A percentile compares a stretch with the other conserved stretches of the same genome.
These are phyloP conservation scores for Vanessa tameamea DNA, from an alignment of 1,140 invertebrate genomes.

Conservation along the genomic window DNA sequence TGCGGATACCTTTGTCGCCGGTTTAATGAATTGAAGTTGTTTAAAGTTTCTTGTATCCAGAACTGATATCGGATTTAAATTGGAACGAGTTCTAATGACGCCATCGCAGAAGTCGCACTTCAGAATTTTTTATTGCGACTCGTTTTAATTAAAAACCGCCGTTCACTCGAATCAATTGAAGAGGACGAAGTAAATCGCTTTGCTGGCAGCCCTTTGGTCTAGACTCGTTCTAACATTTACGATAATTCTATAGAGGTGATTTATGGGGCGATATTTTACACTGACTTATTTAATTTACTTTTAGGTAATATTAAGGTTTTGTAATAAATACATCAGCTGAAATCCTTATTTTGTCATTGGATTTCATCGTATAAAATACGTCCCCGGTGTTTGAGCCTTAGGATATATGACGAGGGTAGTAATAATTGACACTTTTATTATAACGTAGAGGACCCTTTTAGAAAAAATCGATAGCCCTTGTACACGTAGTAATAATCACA, in stretches of 20 bases:
- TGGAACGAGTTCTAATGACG: conserved; percentile 56
- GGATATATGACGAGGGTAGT: conserved; percentile 1
- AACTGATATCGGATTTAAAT: conserved; percentile 59
- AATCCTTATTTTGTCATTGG: background rate
- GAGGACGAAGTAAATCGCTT: conserved; percentile 33
- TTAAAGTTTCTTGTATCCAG: conserved; percentile 63
- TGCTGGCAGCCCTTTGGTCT: conserved; percentile 24
- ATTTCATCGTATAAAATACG: conserved; percentile 1
- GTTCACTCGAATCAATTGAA: conserved; percentile 39
- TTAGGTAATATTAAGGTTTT: background rate
- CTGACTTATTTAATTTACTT: background rate
- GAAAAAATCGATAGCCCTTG: background rate
- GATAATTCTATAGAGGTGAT: conserved; percentile 7
- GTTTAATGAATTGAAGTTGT: conserved; percentile 71
- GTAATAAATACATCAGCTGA: background rate
- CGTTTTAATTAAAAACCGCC: conserved; percentile 61
- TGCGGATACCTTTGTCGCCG: conserved; percentile 56
- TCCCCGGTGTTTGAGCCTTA: background rate
- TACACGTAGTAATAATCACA: background rate
- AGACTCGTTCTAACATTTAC: conserved; percentile 12
- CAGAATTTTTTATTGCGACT: conserved; percentile 55
- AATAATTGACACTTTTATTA: conserved; percentile 11
- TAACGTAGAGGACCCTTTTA: background rate
- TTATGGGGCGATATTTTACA: conserved; percentile 18
- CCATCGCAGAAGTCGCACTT: conserved; percentile 40